phyloP scores from a whole-genome alignment of 2,888 invertebrate genomes.

The Calameuta pallipes region DNA sequence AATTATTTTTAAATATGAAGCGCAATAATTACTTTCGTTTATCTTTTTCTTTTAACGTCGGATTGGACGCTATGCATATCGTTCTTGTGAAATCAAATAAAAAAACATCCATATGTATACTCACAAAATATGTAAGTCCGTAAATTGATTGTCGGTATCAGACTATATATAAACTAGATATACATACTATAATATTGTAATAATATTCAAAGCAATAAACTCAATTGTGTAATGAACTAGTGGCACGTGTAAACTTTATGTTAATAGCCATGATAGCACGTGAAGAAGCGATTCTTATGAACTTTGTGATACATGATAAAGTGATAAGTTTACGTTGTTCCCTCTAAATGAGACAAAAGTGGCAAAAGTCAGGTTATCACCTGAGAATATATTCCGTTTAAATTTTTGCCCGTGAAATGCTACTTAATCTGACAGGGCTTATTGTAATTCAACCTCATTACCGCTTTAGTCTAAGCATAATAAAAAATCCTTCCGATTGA shows the following conservation, averaged over 20 bases:
- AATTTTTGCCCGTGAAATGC: neutral
- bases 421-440: slow-evolving; percentile 9
- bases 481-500: slow-evolving; percentile 30
- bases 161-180: slow-evolving; percentile 47
- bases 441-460: slow-evolving; percentile 17
- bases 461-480: slow-evolving; percentile 15
- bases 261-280: slow-evolving; percentile 38
- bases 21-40: neutral
- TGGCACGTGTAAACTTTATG: slow-evolving; percentile 38
- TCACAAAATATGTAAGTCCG: slow-evolving; percentile 46
- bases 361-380: neutral
- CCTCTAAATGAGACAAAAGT: neutral
- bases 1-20: neutral
- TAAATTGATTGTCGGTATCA: slow-evolving; percentile 32
- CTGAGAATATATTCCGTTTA: neutral
- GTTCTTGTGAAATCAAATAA: neutral
- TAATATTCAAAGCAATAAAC: slow-evolving; percentile 26
- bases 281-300: neutral
- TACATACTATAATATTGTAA: slow-evolving; percentile 39
- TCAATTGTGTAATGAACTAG: slow-evolving; percentile 2
- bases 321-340: neutral
- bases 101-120: slow-evolving; percentile 2
- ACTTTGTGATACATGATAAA: neutral
- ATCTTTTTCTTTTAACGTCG: neutral
- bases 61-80: neutral